Evolutionary conservation across 2,888 invertebrate species (phyloP).

Genomic region (Andrena trimmerana): DNA sequence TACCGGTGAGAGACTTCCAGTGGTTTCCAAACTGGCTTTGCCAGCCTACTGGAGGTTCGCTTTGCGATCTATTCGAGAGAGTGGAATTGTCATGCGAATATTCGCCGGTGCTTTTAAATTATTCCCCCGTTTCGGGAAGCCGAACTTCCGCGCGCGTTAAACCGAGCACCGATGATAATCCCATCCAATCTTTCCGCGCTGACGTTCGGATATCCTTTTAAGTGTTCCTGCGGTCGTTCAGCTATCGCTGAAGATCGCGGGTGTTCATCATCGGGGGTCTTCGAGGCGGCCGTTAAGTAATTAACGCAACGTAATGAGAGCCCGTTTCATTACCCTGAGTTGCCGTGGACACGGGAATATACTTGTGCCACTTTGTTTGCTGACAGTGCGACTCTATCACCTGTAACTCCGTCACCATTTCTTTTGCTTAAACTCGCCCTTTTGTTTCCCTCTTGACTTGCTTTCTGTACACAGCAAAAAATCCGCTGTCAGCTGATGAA

Average conservation of each 20-base stretch:
- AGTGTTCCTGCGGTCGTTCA: not conserved
- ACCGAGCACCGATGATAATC: slow-evolving; percentile 14
- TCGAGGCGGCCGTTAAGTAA: slow-evolving; percentile 5
- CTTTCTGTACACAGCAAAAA: no score
- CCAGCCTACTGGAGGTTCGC: not conserved
- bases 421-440: no score
- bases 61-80: slow-evolving; percentile 1
- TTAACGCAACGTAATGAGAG: slow-evolving; percentile 21
- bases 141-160: slow-evolving; percentile 11
- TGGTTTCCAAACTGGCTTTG: not conserved
- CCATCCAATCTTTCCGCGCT: slow-evolving; percentile 4
- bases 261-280: not conserved
- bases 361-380: not conserved
- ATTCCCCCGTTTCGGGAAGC: not conserved
- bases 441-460: no score
- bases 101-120: slow-evolving; percentile 2
- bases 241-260: not conserved
- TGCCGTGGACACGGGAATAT: not conserved
- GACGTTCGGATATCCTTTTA: slow-evolving; percentile 1
- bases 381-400: not conserved
- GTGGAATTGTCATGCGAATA: slow-evolving; percentile 13
- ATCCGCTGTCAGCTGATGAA: no score
- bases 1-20: not conserved
- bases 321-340: slow-evolving; percentile 7
- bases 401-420: no score